Evolutionary conservation across 2,113 vertebrate genomes (phyloP), one percentile per base, ranked within the genome.

Genomic region (Struthio camelus): DNA sequence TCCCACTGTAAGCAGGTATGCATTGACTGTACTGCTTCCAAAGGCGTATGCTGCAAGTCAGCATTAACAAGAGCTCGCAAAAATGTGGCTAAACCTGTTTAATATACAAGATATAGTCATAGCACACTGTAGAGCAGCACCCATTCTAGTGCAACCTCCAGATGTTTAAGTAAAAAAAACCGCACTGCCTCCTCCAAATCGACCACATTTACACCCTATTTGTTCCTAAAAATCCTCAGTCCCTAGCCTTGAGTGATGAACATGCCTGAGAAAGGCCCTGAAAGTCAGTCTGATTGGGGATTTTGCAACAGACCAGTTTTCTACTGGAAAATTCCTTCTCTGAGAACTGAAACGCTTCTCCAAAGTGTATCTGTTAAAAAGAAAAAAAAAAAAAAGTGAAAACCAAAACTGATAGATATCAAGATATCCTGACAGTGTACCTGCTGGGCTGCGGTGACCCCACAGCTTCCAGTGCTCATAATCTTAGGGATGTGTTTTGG

Each of bases 21-120:
- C 32, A 0, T 82, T 92, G 94, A 95, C 81, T 96, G 89, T 94
- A 91, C 89, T 59, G 78, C 78, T 95, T 97, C 95, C 94, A 96
- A 97, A 97, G 97, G 97, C 81, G 91, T 97, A 83, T 97, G 94
- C 96, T 97, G 67, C 89, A 96, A 96, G 84, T 94, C 95, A 94
- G 79, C 85, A 66, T 95, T 94, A 95, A 95, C 94, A 96, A 95
- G 70, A 95, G 81, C 81, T 95, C 66, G 46, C 95, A 97, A 96
- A 97, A 97, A 97, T 97, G 96, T 95, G 87, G 82, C 84, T 91
- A 94, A 96, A 95, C 96, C 97, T 93, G 97, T 96, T 85, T 85
- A 94, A 97, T 77, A 71, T 65, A 80, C 71, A n/a, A 94, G 71
- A 73, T 46, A 59, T 66, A 93, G 80, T 94, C 93, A 94, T 11